These are phyloP conservation scores for Aporophyla nigra DNA, from an alignment of 2,888 invertebrate genomes.

Conservation along the genomic window DNA sequence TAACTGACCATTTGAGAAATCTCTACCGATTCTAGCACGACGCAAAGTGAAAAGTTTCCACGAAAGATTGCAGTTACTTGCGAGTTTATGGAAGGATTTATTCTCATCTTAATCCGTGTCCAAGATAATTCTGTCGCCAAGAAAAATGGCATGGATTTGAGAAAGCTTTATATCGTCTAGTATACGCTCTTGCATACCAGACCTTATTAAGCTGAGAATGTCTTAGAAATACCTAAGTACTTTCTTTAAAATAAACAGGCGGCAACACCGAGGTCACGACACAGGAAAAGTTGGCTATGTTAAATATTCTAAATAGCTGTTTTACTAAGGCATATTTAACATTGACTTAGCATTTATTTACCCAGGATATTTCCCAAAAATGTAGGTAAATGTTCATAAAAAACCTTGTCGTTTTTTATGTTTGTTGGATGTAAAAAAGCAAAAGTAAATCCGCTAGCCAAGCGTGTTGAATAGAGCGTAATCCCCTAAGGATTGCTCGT, in stretches of 20 bases:
- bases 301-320: conserved; percentile 27
- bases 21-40: conserved; percentile 62
- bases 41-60: conserved; percentile 64
- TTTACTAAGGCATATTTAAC: conserved; percentile 12
- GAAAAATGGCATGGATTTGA: conserved; percentile 45
- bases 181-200: conserved; percentile 19
- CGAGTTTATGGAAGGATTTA: conserved; percentile 69
- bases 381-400: conserved; percentile 7
- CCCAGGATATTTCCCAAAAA: conserved; percentile 2
- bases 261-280: conserved; percentile 10
- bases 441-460: conserved; percentile 16
- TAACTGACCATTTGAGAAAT: conserved; percentile 68
- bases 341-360: conserved; percentile 9
- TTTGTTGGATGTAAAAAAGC: conserved; percentile 20
- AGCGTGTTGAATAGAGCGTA: conserved; percentile 36
- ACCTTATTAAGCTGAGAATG: conserved; percentile 21
- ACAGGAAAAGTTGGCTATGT: conserved; percentile 15
- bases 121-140: conserved; percentile 54
- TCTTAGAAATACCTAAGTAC: not conserved
- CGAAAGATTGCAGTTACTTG: conserved; percentile 56
- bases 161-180: conserved; percentile 31
- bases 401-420: conserved; percentile 24
- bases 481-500: conserved; percentile 41
- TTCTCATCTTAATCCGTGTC: conserved; percentile 71
- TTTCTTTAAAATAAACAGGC: conserved; percentile 34